Conservation (phyloP, 1,140 invertebrate genomes). For the Spodoptera litura region DNA sequence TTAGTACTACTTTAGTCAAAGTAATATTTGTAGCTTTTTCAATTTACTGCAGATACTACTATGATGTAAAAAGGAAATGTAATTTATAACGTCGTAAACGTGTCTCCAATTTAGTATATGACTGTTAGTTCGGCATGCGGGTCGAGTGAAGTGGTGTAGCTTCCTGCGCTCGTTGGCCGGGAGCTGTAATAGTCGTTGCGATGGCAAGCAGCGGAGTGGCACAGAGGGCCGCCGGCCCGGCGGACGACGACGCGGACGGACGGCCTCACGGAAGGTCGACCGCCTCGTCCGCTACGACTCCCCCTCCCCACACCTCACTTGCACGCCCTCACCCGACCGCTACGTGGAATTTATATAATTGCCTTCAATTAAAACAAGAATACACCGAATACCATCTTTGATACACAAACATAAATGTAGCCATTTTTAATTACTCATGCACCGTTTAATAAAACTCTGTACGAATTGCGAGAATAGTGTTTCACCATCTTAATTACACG, state of each 20-base stretch:
- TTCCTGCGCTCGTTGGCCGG: conserved; percentile 41
- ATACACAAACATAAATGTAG: conserved; percentile 51
- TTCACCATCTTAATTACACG: conserved; percentile 55
- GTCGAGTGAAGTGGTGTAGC: conserved; percentile 42
- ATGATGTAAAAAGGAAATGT: conserved; percentile 35
- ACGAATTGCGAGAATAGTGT: conserved; percentile 46
- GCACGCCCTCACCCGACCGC: conserved; percentile 67
- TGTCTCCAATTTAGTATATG: conserved; percentile 41
- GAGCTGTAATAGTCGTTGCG: conserved; percentile 48
- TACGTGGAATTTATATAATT: conserved; percentile 85
- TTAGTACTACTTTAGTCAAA: too few relatives aligned
- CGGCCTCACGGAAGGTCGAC: conserved; percentile 83
- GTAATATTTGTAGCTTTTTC: neutral
- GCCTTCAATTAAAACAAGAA: conserved; percentile 83
- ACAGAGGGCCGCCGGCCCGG: conserved; percentile 50
- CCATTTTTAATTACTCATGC: conserved; percentile 47
- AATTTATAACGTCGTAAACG: conserved; percentile 23
- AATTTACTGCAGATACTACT: neutral
- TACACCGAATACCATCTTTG: conserved; percentile 69
- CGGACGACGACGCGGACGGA: conserved; percentile 57
- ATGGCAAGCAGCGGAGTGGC: conserved; percentile 54
- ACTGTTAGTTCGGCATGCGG: conserved; percentile 44
- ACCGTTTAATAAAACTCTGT: conserved; percentile 43
- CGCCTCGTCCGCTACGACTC: conserved; percentile 65
- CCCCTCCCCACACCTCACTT: conserved; percentile 56